phyloP scores from a whole-genome alignment of 2,888 invertebrate genomes.

The Tetramorium bicarinatum region DNA sequence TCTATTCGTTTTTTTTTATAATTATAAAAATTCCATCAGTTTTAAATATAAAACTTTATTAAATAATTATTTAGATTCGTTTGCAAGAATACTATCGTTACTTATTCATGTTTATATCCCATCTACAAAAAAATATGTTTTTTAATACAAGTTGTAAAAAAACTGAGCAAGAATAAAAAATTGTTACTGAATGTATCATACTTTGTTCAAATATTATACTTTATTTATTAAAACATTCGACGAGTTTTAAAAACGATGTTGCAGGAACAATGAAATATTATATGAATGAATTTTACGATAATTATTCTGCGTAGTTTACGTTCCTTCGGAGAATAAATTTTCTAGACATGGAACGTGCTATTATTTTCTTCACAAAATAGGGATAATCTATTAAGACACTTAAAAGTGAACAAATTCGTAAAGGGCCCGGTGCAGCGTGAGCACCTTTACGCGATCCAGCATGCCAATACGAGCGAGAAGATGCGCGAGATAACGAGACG shows the following conservation, averaged over 20 bases:
- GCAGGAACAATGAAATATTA: neutral
- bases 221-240: neutral
- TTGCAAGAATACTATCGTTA: neutral
- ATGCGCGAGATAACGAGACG: constrained; percentile 66
- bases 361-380: constrained; percentile 43
- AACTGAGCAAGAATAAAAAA: neutral
- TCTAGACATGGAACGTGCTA: neutral
- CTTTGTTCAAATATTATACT: neutral
- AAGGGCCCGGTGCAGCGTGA: constrained; percentile 63
- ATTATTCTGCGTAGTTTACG: neutral
- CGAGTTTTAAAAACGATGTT: neutral
- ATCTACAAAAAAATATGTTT: neutral
- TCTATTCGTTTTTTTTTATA: neutral
- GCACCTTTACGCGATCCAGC: constrained; percentile 46
- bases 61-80: neutral
- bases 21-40: neutral
- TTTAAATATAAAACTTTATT: neutral
- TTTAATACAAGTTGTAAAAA: neutral
- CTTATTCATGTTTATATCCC: neutral
- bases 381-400: constrained; percentile 46
- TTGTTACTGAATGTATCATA: neutral
- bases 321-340: neutral
- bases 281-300: neutral
- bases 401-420: constrained; percentile 47
- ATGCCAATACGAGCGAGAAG: constrained; percentile 68